phyloP scores from a whole-genome alignment of 2,797 vertebrate species.

The Heterohyrax brucei region DNA sequence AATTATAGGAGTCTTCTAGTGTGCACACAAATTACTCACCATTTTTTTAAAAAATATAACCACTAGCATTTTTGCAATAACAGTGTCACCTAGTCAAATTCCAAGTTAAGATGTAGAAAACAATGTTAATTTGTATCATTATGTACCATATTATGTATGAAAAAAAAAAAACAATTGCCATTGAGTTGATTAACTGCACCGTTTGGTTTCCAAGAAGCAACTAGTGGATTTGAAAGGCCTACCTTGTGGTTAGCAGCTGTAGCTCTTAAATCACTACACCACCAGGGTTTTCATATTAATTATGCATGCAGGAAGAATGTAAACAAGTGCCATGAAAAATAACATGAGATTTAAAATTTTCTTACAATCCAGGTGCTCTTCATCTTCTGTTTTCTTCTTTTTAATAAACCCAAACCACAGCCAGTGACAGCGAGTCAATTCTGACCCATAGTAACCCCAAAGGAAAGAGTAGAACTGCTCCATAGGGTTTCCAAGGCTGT shows the following conservation, averaged over 20 bases:
- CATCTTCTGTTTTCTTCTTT: slow-evolving; percentile 57
- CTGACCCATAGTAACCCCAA: too few species aligned
- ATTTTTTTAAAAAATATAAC: slow-evolving; percentile 68
- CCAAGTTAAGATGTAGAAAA: slow-evolving; percentile 62
- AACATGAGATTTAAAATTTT: slow-evolving; percentile 77
- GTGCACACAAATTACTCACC: slow-evolving; percentile 64
- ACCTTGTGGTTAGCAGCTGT: too few species aligned
- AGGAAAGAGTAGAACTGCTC: too few species aligned
- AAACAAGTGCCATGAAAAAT: slow-evolving; percentile 84
- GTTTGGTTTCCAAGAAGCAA: too few species aligned
- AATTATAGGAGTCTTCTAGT: slow-evolving; percentile 74
- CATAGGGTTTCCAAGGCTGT: too few species aligned
- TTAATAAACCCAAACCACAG: too few species aligned
- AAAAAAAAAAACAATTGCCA: too few species aligned
- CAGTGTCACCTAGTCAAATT: slow-evolving; percentile 78
- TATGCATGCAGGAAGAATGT: slow-evolving; percentile 76
- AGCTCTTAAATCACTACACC: too few species aligned
- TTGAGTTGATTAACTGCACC: too few species aligned
- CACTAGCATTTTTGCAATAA: slow-evolving; percentile 72
- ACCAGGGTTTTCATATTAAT: neutral
- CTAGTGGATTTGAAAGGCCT: too few species aligned
- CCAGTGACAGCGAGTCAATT: too few species aligned
- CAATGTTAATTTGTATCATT: slow-evolving; percentile 75
- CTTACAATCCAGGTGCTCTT: slow-evolving; percentile 76
- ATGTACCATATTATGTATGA: slow-evolving; percentile 79